Evolutionary conservation across 2,113 vertebrate genomes (phyloP).

Genomic region (Microtus oregoni): DNA sequence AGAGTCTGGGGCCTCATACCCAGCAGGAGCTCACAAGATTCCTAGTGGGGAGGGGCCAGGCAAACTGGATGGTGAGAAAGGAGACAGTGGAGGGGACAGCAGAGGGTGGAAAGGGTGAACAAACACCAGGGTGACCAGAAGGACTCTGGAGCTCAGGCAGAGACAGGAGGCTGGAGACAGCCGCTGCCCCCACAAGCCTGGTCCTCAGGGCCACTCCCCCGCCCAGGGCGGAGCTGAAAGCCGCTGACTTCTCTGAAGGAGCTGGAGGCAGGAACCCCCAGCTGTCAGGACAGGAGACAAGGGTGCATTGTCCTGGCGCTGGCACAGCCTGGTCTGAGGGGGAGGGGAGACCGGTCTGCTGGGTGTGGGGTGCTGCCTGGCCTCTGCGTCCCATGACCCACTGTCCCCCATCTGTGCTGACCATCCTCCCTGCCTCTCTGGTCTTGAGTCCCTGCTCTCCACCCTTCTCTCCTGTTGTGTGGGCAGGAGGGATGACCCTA

Average conservation of each 20-base stretch:
- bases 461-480: background rate
- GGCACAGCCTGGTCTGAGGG: background rate
- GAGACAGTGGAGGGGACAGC: background rate
- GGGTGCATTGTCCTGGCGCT: background rate
- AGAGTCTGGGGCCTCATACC: background rate
- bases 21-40: background rate
- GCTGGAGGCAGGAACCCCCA: background rate
- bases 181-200: background rate
- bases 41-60: background rate
- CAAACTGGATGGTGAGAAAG: background rate
- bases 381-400: background rate
- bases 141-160: background rate
- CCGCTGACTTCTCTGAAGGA: background rate
- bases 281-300: conserved; percentile 19
- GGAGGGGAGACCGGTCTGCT: background rate
- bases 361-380: background rate
- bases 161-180: background rate
- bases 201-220: background rate
- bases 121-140: background rate
- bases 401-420: background rate
- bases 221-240: background rate
- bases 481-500: background rate
- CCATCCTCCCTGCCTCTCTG: background rate
- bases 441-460: background rate
- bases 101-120: too few species aligned